Base-by-base conservation (phyloP, 2,888 invertebrate species). In the Sisyra terminalis region DNA sequence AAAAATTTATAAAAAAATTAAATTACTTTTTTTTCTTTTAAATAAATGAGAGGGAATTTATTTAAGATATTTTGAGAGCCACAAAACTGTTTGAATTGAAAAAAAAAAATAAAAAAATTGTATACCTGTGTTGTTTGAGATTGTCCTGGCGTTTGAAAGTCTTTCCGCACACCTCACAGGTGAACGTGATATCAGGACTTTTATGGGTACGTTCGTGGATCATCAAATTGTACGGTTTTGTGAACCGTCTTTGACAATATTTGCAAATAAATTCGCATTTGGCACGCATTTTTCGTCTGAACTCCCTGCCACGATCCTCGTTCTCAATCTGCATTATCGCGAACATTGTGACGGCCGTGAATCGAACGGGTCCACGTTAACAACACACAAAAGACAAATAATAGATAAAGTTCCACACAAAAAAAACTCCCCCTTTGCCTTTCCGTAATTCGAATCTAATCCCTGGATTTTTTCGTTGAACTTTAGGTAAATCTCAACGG, bases 261-360 rank as follows among this genome's bases (percentile, higher is more conserved):
- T 89, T 89, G 78, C 96, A 97, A 63, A 96, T 89, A 68, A 90
- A 96, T 70, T 96, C 93, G 72, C 93, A 93, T 73, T 93, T 92
- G 58, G 85, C 78, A 61, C 87, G 75, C 80, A 84, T 82, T 70
- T 83, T 83, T 68, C 83, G 78, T 67, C 83, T 75, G 71, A 83
- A 83, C 73, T 83, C 82, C 67, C 82, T 73, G 65, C 78, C 75
- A 71, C 82, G 78, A 68, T 83, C 83, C 71, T 84, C 84, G 69
- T 75, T 75, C 72, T 84, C 84, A 67, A 83, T 81, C 75, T 83
- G 81, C 82, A 84, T 84, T 74, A 84, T 81, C 70, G 84, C 83
- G 73, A 83, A 84, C 84, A 84, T 84, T 71, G 73, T 79, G n/a
- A 17, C 18, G 7, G n/a, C 24, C 24, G 24, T 24, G 24, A 24